A percentile compares a stretch with the other conserved stretches of the same genome.
Evolutionary conservation across 2,113 vertebrate genomes (phyloP).

Genomic region (Camelus bactrianus): DNA sequence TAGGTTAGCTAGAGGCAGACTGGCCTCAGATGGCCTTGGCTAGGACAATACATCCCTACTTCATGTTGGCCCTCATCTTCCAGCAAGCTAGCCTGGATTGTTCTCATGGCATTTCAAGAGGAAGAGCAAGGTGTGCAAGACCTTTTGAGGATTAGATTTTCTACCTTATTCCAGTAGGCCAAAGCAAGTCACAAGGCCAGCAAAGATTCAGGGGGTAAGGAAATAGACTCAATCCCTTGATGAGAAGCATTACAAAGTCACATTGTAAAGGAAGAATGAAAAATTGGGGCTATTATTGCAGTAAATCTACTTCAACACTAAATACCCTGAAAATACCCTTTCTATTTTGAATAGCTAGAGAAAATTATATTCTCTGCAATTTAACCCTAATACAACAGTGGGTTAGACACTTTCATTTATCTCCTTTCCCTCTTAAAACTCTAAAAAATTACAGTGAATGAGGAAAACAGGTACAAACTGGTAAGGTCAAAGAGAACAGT

Average conservation of each 20-base stretch:
- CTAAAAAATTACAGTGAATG: neutral
- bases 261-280: constrained; percentile 15
- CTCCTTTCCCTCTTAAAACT: constrained; percentile 5
- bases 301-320: neutral
- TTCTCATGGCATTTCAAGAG: constrained; percentile 6
- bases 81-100: neutral
- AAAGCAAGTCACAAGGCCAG: constrained; percentile 16
- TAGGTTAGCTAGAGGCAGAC: neutral
- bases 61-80: neutral
- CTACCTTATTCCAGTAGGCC: neutral
- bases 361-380: neutral
- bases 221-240: neutral
- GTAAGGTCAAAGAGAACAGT: neutral
- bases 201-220: neutral
- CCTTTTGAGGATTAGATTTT: neutral
- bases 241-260: neutral
- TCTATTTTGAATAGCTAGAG: constrained; percentile 22
- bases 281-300: neutral
- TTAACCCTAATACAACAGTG: neutral
- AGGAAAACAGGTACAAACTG: neutral
- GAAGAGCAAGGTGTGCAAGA: neutral
- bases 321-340: constrained; percentile 9
- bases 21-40: neutral
- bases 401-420: neutral
- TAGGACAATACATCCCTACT: neutral